Evolutionary conservation across 2,797 vertebrate genomes (phyloP).

Genomic region (Pitangus sulphuratus): DNA sequence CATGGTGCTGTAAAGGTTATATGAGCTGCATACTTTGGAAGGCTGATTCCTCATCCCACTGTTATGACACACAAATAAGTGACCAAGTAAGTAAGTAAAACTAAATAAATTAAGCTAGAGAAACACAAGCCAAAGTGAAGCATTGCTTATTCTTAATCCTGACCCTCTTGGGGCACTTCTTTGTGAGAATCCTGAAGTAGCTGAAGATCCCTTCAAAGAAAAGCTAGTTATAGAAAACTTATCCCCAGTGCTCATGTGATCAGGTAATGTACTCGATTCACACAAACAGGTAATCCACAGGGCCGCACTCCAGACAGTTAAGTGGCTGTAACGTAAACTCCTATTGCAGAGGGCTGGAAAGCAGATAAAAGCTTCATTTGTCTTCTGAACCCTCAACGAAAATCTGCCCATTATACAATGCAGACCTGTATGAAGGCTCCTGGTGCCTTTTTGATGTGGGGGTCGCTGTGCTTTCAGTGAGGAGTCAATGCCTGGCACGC

Average conservation of each 20-base stretch:
- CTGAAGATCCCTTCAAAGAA: conserved; percentile 62
- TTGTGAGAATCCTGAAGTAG: conserved; percentile 49
- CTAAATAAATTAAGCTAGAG: conserved; percentile 24
- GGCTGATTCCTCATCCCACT: neutral
- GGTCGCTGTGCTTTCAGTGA: neutral
- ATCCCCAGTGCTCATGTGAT: conserved; percentile 14
- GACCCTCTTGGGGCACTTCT: conserved; percentile 33
- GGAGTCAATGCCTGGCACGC: neutral
- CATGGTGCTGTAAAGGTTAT: conserved; percentile 19
- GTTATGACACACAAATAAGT: conserved; percentile 21
- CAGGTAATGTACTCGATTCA: conserved; percentile 69
- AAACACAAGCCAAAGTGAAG: conserved; percentile 28
- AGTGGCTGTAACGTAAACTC: conserved; percentile 80
- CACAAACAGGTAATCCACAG: conserved; percentile 73
- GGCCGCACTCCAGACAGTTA: conserved; percentile 62
- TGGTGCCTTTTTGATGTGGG: conserved; percentile 65
- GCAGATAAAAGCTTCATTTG: conserved; percentile 78
- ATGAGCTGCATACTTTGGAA: neutral
- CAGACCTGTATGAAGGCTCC: conserved; percentile 39
- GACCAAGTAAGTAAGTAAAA: conserved; percentile 17
- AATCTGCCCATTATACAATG: conserved; percentile 71
- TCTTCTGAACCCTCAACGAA: conserved; percentile 59
- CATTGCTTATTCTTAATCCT: conserved; percentile 52
- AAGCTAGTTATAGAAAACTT: conserved; percentile 50
- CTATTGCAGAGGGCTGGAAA: conserved; percentile 24